A percentile compares a stretch with the other conserved stretches of the same genome.
phyloP scores from a whole-genome alignment of 1,140 invertebrate genomes.

The Drosophila guanche region DNA sequence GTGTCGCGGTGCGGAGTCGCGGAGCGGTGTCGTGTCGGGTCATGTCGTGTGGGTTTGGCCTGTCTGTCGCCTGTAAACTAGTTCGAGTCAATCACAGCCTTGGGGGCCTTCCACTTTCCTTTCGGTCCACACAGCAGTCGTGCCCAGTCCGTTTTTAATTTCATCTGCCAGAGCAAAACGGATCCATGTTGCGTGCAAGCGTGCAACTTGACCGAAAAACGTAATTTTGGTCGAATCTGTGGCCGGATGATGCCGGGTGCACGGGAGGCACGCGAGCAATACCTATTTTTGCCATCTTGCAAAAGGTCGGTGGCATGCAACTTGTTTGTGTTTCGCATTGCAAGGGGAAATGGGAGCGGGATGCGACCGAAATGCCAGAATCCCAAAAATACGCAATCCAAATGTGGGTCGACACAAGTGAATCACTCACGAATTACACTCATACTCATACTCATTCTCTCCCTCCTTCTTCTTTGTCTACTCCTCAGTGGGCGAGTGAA shows the following conservation, averaged over 20 bases:
- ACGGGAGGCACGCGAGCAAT: conserved; percentile 2
- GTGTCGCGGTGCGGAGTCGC: conserved; percentile 9
- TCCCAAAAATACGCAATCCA: conserved; percentile 69
- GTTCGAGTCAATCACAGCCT: conserved; percentile 73
- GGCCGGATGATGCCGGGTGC: too few species aligned
- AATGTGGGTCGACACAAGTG: conserved; percentile 69
- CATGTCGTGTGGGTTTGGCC: conserved; percentile 7
- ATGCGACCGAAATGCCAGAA: conserved; percentile 64
- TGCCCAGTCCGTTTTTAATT: conserved; percentile 12
- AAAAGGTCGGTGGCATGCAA: conserved; percentile 74
- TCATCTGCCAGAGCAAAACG: conserved; percentile 9
- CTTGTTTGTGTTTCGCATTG: conserved; percentile 47
- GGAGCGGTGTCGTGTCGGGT: neutral
- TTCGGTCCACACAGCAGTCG: conserved; percentile 36
- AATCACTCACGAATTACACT: conserved; percentile 44
- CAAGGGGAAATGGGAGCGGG: conserved; percentile 24
- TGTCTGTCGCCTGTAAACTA: conserved; percentile 61
- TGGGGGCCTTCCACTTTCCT: conserved; percentile 38
- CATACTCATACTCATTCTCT: conserved; percentile 9
- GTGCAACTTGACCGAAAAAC: conserved; percentile 75
- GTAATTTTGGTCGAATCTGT: conserved; percentile 12
- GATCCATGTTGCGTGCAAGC: conserved; percentile 20
- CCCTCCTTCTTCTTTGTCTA: conserved; percentile 5
- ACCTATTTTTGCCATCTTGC: conserved; percentile 43
- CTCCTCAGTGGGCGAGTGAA: conserved; percentile 27